These are phyloP conservation scores for Myocastor coypus DNA, from an alignment of 2,113 vertebrate genomes.

Conservation along the genomic window DNA sequence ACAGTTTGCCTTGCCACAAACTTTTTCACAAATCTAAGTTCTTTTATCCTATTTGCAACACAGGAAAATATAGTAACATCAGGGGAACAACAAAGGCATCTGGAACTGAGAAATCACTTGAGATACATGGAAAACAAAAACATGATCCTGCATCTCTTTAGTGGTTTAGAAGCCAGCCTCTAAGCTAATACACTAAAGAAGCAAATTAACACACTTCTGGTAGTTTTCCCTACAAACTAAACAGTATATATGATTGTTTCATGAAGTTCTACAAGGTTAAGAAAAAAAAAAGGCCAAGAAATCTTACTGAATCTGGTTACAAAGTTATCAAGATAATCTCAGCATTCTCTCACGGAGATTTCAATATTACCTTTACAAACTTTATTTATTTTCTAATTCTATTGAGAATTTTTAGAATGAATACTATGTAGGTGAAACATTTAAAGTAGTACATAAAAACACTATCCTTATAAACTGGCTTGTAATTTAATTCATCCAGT, in stretches of 20 bases:
- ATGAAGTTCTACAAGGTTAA: constrained; percentile 46
- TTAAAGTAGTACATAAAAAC: constrained; percentile 35
- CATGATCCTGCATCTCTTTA: background rate
- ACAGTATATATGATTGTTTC: background rate
- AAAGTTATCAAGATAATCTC: constrained; percentile 20
- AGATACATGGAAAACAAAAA: background rate
- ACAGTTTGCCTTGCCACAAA: background rate
- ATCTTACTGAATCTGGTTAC: constrained; percentile 4
- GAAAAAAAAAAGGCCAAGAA: constrained; percentile 32
- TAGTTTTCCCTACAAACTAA: constrained; percentile 24
- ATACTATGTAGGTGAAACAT: background rate
- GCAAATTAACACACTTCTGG: background rate
- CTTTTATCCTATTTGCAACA: background rate
- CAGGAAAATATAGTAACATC: background rate
- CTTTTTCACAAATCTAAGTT: background rate
- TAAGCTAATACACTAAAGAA: background rate
- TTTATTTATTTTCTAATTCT: constrained; percentile 41
- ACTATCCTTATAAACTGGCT: background rate
- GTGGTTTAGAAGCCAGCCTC: background rate
- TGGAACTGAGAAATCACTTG: background rate
- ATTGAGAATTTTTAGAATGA: constrained; percentile 38
- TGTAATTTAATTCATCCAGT: constrained; percentile 32
- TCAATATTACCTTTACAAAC: constrained; percentile 26
- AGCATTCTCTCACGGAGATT: constrained; percentile 2
- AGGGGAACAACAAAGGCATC: background rate